These are phyloP conservation scores for Dendroctonus valens DNA, from an alignment of 1,140 invertebrate species.

Conservation along the genomic window DNA sequence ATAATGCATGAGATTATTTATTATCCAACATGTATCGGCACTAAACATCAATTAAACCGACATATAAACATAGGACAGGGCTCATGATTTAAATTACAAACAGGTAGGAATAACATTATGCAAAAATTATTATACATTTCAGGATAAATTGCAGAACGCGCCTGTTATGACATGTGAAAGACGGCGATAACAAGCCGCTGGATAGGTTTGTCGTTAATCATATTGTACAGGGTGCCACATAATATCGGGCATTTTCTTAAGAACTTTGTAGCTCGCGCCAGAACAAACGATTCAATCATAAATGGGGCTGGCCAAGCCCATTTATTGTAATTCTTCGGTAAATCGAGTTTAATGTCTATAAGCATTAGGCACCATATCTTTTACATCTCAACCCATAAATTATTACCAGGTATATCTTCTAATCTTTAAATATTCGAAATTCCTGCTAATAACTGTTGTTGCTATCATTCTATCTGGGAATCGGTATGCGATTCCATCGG, in stretches of 20 bases:
- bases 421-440: no score
- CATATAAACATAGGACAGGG: constrained; percentile 9
- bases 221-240: not conserved
- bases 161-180: constrained; percentile 1
- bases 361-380: no score
- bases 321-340: no score
- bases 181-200: not conserved
- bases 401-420: no score
- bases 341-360: no score
- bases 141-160: constrained; percentile 4
- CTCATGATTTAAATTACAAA: constrained; percentile 20
- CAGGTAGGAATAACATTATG: constrained; percentile 17
- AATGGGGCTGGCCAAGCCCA: no score
- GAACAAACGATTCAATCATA: not conserved
- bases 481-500: no score
- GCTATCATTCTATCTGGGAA: no score
- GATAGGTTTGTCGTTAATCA: not conserved
- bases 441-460: no score
- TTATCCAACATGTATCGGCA: constrained; percentile 11
- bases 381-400: no score
- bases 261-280: not conserved
- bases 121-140: constrained; percentile 13
- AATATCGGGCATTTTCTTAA: not conserved
- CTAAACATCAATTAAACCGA: constrained; percentile 23
- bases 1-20: constrained; percentile 16